phyloP scores from a whole-genome alignment of 2,888 invertebrate species.

The Iphiclides podalirius region DNA sequence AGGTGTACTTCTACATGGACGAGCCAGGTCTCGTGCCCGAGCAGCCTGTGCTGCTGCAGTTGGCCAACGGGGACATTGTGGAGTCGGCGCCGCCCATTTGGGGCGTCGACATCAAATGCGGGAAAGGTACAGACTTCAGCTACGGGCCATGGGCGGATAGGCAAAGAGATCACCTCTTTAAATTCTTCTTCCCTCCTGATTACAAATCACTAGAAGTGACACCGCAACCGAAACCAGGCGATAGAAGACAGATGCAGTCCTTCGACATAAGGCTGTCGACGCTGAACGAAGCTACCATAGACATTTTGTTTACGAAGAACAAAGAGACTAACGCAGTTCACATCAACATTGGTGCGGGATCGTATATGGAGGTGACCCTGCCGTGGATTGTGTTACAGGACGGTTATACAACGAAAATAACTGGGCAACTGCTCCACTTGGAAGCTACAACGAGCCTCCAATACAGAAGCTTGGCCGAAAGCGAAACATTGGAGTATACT shows the following conservation, averaged over 20 bases:
- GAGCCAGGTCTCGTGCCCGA: slow-evolving; percentile 96
- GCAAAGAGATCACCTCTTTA: slow-evolving; percentile 96
- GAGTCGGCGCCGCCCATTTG: slow-evolving; percentile 96
- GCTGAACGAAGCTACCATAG: slow-evolving; percentile 95
- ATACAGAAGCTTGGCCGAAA: slow-evolving; percentile 94
- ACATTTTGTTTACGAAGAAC: slow-evolving; percentile 96
- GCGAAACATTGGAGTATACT: slow-evolving; percentile 96
- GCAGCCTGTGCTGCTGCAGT: slow-evolving; percentile 91
- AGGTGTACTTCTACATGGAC: slow-evolving; percentile 98
- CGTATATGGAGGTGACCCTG: slow-evolving; percentile 96
- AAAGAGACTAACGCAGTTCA: slow-evolving; percentile 98
- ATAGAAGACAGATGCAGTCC: slow-evolving; percentile 91
- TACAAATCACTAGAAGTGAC: slow-evolving; percentile 90
- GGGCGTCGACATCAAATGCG: slow-evolving; percentile 97
- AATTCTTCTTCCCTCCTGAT: slow-evolving; percentile 96
- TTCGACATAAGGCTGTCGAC: slow-evolving; percentile 96
- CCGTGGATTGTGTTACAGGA: slow-evolving; percentile 95
- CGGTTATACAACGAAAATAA: slow-evolving; percentile 94
- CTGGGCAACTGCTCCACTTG: slow-evolving; percentile 94
- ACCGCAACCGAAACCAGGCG: slow-evolving; percentile 91
- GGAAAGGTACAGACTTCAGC: slow-evolving; percentile 97
- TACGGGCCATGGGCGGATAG: slow-evolving; percentile 99
- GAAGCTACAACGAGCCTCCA: slow-evolving; percentile 97
- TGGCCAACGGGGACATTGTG: slow-evolving; percentile 96
- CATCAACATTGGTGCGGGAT: slow-evolving; percentile 96